Percentiles rank a stretch among this genome's conserved stretches.
Conservation (phyloP, 2,113 vertebrate species). For the Setophaga petechia region DNA sequence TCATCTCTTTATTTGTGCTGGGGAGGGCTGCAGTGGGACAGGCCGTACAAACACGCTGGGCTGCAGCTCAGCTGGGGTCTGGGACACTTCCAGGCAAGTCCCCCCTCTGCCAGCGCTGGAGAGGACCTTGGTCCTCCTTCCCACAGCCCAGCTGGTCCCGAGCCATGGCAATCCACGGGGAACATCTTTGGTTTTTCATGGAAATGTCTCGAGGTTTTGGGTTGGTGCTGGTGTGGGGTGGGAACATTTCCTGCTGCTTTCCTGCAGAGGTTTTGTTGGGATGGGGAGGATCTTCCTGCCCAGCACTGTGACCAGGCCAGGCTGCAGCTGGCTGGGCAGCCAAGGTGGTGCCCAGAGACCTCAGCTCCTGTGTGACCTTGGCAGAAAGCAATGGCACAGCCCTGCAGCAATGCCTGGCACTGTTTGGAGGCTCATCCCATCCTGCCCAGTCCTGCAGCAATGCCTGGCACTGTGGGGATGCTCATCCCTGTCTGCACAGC, state of each 20-base stretch:
- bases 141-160: neutral
- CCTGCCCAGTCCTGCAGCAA: too few species aligned
- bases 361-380: neutral
- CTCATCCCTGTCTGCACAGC: too few species aligned
- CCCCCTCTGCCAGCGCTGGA: neutral
- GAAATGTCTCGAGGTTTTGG: neutral
- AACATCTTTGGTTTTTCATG: neutral
- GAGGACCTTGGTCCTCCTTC: conserved; percentile 3
- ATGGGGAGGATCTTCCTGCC: neutral
- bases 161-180: neutral
- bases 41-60: neutral
- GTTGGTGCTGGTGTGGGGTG: neutral
- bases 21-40: conserved; percentile 5
- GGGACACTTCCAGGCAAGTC: neutral
- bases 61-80: neutral
- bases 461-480: too few species aligned
- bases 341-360: neutral
- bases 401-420: rapidly evolving
- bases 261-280: neutral
- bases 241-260: neutral
- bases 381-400: neutral
- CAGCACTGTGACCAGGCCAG: neutral
- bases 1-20: conserved; percentile 36
- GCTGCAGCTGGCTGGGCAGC: neutral
- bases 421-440: neutral